Base-by-base conservation (phyloP, 2,113 vertebrate species). In the Petrocephalus microphthalmus region DNA sequence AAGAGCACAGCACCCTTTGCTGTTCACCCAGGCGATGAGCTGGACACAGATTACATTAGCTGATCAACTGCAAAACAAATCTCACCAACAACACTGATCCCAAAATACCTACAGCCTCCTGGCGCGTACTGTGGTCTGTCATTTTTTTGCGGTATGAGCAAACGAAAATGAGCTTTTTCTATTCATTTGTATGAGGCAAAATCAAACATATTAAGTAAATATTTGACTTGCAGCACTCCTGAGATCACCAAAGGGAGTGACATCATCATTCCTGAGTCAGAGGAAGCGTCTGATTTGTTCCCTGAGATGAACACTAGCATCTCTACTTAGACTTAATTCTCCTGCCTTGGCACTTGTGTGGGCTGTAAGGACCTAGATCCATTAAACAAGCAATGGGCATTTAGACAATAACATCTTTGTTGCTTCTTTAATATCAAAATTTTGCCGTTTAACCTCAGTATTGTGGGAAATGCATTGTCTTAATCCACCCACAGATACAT, bases 381-480 rank as follows among this genome's bases (percentile, higher is more conserved):
- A 42, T 78, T 78, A 78, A 42, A 78, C 71, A 78, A 42, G 29
- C 33, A 78, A 78, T 78, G 71, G 71, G 71, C 15, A 42, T 78
- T 78, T 78, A 78, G 71, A 78, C 71, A 78, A 13, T 42, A 78
- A 78, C 71, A 15, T 78, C 71, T 78, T 78, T 78, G 71, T 42
- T 78, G 71, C 5, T 33, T 78, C 33, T 78, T 78, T 42, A 42
- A 78, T 78, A 78, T 78, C 5, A 42, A 33, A 78, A 7, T 42
- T 42, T 74, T 78, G 33, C 33, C 6, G 4, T 42, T 78, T 78
- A 78, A 37, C 33, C 33, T 42, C 33, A 17, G 71, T 20, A 42
- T 78, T 78, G 71, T 42, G 37, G 71, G 33, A 29, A 78, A 78
- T 15, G 71, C 71, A 37, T 33, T 29, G 33, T 78, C 33, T 33